Percentiles rank a stretch among this genome's conserved stretches.
These are phyloP conservation scores for Ophraella communa DNA, from an alignment of 2,888 invertebrate species.

Conservation along the genomic window DNA sequence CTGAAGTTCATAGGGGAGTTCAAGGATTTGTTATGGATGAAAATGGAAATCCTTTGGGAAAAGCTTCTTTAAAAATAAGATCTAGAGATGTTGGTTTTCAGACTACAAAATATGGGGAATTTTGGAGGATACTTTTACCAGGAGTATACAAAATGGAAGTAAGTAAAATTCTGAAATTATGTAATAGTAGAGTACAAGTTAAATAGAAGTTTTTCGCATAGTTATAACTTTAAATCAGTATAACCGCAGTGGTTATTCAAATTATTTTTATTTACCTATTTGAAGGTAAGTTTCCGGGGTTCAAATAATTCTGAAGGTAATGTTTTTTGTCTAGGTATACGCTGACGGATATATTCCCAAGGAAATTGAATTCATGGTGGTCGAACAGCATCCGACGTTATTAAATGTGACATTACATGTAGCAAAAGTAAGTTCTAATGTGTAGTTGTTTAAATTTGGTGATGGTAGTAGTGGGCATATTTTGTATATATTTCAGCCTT, in stretches of 20 bases:
- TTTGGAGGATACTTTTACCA: constrained; percentile 89
- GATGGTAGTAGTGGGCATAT: constrained; percentile 21
- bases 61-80: constrained; percentile 79
- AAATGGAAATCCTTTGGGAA: constrained; percentile 78
- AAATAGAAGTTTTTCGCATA: no score
- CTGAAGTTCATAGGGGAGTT: constrained; percentile 87
- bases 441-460: neutral
- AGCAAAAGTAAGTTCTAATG: constrained; percentile 70
- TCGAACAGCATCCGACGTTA: constrained; percentile 83
- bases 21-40: constrained; percentile 86
- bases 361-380: constrained; percentile 85
- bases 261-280: no score
- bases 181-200: neutral
- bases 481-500: constrained; percentile 54
- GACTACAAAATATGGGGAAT: constrained; percentile 91
- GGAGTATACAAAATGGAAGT: constrained; percentile 87
- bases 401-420: constrained; percentile 83
- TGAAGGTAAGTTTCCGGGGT: no score
- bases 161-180: constrained; percentile 35
- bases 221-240: no score
- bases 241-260: no score
- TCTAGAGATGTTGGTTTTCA: constrained; percentile 85
- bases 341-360: constrained; percentile 84
- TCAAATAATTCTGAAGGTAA: neutral
- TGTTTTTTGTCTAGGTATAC: constrained; percentile 68